phyloP scores from a whole-genome alignment of 1,140 invertebrate genomes.

The Nixonia krombeini region DNA sequence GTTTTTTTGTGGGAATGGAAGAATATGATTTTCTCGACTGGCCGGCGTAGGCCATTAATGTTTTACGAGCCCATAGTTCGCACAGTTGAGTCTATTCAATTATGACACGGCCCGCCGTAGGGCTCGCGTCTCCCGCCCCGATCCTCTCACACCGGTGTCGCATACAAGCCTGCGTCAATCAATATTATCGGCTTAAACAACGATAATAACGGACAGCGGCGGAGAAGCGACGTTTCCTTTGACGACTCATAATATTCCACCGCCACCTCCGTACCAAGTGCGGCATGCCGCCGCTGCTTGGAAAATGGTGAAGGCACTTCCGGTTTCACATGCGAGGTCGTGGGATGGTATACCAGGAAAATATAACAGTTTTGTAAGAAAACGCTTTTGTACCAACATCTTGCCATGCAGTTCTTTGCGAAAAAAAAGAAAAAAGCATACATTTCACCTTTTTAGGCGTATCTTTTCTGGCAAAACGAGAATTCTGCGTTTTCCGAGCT shows the following conservation, averaged over 20 bases:
- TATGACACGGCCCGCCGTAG: constrained; percentile 44
- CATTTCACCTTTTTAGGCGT: no score
- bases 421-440: no score
- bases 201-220: constrained; percentile 56
- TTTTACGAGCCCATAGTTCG: constrained; percentile 57
- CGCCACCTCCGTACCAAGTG: constrained; percentile 32
- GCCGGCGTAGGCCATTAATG: constrained; percentile 53
- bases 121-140: constrained; percentile 16
- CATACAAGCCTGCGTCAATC: constrained; percentile 55
- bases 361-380: constrained; percentile 18
- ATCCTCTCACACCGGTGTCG: constrained; percentile 34
- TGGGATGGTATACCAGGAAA: constrained; percentile 20
- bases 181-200: constrained; percentile 63
- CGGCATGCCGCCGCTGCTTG: not conserved
- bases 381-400: constrained; percentile 10
- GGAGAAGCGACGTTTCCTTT: constrained; percentile 47
- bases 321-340: constrained; percentile 23
- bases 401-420: no score
- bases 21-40: constrained; percentile 32
- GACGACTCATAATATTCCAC: constrained; percentile 37
- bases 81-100: constrained; percentile 61
- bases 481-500: no score
- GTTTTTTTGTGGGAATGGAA: not conserved
- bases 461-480: no score
- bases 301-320: constrained; percentile 3